Conservation (phyloP, 2,113 vertebrate species). For the Sphyrna mokarran region DNA sequence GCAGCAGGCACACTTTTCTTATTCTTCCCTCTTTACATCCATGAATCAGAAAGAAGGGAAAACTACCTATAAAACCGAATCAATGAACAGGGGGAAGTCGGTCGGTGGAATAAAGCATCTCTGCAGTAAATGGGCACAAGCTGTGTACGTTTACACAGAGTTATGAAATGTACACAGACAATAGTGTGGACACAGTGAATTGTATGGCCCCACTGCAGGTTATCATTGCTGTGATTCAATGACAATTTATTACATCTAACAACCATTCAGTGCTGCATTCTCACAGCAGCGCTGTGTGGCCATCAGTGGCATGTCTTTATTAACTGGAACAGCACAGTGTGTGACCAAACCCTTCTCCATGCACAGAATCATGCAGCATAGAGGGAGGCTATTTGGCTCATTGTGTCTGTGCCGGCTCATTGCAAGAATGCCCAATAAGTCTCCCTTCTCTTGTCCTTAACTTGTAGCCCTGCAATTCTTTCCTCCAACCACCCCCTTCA, state of each 20-base stretch:
- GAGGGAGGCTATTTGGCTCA: background rate
- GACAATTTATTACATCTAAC: background rate
- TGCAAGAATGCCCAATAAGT: no score
- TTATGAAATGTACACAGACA: background rate
- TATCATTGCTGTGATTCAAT: background rate
- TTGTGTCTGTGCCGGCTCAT: background rate
- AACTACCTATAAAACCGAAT: background rate
- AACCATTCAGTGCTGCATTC: background rate
- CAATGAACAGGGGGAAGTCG: no score
- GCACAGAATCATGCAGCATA: background rate
- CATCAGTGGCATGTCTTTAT: background rate
- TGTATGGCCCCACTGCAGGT: background rate
- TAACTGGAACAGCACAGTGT: background rate
- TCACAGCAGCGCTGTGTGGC: background rate
- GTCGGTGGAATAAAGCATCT: background rate
- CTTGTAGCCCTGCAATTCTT: background rate
- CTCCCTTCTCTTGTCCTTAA: background rate
- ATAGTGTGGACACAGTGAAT: background rate
- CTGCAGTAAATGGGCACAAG: background rate
- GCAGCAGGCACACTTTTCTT: background rate
- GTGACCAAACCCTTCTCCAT: no score
- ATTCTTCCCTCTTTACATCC: background rate
- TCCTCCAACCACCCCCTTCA: background rate
- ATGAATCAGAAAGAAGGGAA: background rate
- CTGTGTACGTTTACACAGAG: background rate